These are phyloP conservation scores for Erpetoichthys calabaricus DNA, from an alignment of 2,797 vertebrate genomes.

Conservation along the genomic window DNA sequence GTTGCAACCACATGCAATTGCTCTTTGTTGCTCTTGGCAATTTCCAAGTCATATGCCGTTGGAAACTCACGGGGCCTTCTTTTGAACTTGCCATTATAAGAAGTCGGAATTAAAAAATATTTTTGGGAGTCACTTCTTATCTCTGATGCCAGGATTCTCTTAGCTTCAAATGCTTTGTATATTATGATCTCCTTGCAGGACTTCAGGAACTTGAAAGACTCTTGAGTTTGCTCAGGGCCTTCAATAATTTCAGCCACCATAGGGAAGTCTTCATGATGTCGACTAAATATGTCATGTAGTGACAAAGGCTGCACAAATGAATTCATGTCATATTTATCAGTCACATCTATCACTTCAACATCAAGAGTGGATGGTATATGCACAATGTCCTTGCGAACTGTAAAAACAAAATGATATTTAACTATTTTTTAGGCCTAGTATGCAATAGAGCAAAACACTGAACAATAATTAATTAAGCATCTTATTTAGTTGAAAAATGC, in stretches of 20 bases:
- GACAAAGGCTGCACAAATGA: conserved; percentile 56
- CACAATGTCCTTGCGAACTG: conserved; percentile 55
- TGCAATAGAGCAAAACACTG: too few species aligned
- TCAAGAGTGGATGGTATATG: conserved; percentile 61
- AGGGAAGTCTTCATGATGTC: conserved; percentile 50
- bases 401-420: conserved; percentile 17
- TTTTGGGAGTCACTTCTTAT: conserved; percentile 48
- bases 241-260: conserved; percentile 56
- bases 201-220: conserved; percentile 29
- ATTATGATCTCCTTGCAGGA: conserved; percentile 49
- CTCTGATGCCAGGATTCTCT: conserved; percentile 59
- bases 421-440: conserved; percentile 1
- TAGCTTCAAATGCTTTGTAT: conserved; percentile 45
- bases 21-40: conserved; percentile 50
- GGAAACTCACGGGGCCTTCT: conserved; percentile 58
- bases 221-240: conserved; percentile 26
- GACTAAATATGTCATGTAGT: conserved; percentile 51
- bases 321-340: conserved; percentile 42
- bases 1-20: conserved; percentile 62
- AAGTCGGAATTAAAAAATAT: conserved; percentile 62
- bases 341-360: conserved; percentile 67
- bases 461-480: too few species aligned
- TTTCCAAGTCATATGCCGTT: conserved; percentile 61
- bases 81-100: conserved; percentile 67
- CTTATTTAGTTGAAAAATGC: too few species aligned